phyloP scores from a whole-genome alignment of 2,888 invertebrate genomes.

The Scotopteryx bipunctaria region DNA sequence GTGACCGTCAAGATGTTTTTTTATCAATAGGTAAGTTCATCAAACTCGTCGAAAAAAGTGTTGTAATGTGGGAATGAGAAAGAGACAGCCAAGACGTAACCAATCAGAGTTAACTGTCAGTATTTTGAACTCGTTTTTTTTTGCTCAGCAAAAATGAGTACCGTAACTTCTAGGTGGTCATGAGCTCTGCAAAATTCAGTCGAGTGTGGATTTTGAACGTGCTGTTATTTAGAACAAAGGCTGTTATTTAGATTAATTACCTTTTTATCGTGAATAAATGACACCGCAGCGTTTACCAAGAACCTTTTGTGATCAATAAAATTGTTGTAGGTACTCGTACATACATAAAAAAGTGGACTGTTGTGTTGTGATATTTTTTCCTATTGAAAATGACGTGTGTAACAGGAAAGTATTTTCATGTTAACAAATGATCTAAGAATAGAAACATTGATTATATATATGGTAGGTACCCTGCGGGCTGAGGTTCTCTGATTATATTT shows the following conservation, averaged over 20 bases:
- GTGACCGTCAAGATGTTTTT: too few relatives aligned
- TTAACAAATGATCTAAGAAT: too few relatives aligned
- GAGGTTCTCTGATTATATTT: too few relatives aligned
- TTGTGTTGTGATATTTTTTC: too few relatives aligned
- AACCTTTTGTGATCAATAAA: neutral
- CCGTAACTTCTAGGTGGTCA: slow-evolving; percentile 2
- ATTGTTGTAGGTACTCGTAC: too few relatives aligned
- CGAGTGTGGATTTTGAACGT: neutral
- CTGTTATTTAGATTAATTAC: neutral
- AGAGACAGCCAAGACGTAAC: slow-evolving; percentile 9
- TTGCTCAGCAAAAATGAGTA: slow-evolving; percentile 12
- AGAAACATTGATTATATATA: too few relatives aligned
- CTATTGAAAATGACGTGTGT: too few relatives aligned
- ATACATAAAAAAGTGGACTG: too few relatives aligned
- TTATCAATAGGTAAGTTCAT: neutral
- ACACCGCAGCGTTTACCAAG: neutral
- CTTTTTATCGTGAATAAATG: neutral
- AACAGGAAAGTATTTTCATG: neutral
- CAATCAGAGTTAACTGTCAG: neutral
- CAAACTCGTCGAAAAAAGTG: neutral
- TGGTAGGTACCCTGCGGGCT: too few relatives aligned
- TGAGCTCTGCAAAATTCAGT: slow-evolving; percentile 5
- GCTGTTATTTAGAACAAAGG: neutral
- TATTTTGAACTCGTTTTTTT: slow-evolving; percentile 19
- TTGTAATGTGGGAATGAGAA: neutral